Conservation (phyloP, 2,797 vertebrate species). For the Rousettus madagascariensis region DNA sequence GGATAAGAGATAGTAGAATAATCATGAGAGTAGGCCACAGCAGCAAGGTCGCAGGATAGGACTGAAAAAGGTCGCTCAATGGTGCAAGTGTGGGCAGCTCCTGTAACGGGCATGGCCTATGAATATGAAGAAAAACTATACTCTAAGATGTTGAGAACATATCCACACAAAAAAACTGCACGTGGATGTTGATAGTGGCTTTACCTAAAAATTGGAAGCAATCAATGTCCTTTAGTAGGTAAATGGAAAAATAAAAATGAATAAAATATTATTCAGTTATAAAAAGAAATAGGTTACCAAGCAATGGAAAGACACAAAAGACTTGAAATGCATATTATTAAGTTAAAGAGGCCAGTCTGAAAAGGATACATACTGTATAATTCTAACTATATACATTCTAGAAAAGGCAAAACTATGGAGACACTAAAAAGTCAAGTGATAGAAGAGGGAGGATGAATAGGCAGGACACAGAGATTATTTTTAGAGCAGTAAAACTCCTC, state of each 20-base stretch:
- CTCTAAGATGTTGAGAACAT: neutral
- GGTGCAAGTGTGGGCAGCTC: neutral
- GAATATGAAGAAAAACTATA: neutral
- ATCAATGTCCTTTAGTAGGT: neutral
- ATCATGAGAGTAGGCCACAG: neutral
- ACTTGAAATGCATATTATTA: neutral
- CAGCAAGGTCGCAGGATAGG: neutral
- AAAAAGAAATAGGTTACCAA: neutral
- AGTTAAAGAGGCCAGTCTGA: neutral
- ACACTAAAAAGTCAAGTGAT: neutral
- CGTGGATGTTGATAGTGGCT: neutral
- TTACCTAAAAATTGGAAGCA: neutral
- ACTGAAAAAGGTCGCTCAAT: neutral
- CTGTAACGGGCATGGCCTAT: neutral
- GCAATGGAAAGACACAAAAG: neutral
- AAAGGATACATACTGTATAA: neutral
- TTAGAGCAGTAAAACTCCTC: neutral
- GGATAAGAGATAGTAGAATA: neutral
- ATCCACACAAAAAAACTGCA: neutral
- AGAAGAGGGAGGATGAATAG: neutral
- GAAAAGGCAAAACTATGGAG: neutral
- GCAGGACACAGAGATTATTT: neutral
- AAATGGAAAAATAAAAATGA: too few species aligned
- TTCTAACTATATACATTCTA: neutral
- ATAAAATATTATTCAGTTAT: neutral